A percentile compares a stretch with the other conserved stretches of the same genome.
These are phyloP conservation scores for Sinocyclocheilus anshuiensis DNA, from an alignment of 2,113 vertebrate species.

Conservation along the genomic window DNA sequence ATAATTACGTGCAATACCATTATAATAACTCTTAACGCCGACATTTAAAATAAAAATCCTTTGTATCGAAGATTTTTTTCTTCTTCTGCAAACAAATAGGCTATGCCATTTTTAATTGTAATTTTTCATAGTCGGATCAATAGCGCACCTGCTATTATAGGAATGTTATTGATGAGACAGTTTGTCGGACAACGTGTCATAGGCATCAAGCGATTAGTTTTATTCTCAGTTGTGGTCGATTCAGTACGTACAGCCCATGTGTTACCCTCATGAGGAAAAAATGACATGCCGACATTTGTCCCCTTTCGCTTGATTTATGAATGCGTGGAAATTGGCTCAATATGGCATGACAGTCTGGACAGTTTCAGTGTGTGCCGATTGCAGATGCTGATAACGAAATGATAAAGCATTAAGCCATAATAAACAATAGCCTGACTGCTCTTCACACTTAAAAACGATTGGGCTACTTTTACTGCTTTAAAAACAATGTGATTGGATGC, in stretches of 20 bases:
- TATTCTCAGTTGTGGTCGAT: slow-evolving; percentile 38
- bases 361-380: background rate
- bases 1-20: background rate
- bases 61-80: background rate
- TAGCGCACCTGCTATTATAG: slow-evolving; percentile 31
- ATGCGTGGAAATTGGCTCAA: slow-evolving; percentile 1
- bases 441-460: background rate
- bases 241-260: slow-evolving; percentile 4
- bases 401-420: background rate
- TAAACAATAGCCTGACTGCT: background rate
- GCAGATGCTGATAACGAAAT: background rate
- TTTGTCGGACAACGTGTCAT: slow-evolving; percentile 45
- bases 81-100: background rate
- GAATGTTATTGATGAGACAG: slow-evolving; percentile 53
- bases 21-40: background rate
- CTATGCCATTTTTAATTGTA: background rate
- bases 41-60: background rate
- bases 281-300: slow-evolving; percentile 46
- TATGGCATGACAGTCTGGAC: background rate
- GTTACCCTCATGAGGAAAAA: slow-evolving; percentile 52
- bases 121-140: slow-evolving; percentile 44
- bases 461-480: background rate
- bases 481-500: background rate
- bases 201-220: slow-evolving; percentile 49
- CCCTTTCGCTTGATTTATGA: slow-evolving; percentile 42